Base-by-base conservation (phyloP, 2,888 invertebrate species). In the Euplagia quadripunctaria region DNA sequence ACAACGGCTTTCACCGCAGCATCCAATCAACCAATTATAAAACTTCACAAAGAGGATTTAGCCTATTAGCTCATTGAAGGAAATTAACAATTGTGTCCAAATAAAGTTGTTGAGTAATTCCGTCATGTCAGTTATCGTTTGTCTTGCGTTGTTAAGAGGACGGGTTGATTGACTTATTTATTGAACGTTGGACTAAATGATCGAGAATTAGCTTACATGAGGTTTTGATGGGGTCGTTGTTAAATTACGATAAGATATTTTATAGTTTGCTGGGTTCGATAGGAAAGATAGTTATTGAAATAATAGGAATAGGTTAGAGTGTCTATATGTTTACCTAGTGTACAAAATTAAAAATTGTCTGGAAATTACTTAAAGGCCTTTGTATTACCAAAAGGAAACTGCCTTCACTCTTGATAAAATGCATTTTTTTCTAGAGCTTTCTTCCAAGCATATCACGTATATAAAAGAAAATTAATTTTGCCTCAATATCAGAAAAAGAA, bases 31-130 rank as follows among this genome's bases (percentile, higher is more conserved):
- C 92, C 93, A 94, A 94, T 94, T 93, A 94, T 91, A 89, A 89
- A 90, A 88, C 86, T 89, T 90, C 86, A 89, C 88, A 68, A 86
- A 91, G 94, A 94, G 95, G 95, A 95, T 95, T 95, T 93, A 91
- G 90, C 85, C 95, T 93, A 95, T 95, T 95, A 95, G 93, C 88
- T 92, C 93, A 94, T 93, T 92, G 94, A 88, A 95, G 95, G 95
- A 94, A 95, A 95, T 95, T 95, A 95, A 95, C 95, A 95, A 95
- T 95, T 95, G 94, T 94, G 93, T 92, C 92, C 89, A 94, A 94
- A 95, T 95, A 94, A 92, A 93, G 93, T 93, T 92, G 93, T 93
- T 94, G 91, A 92, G 90, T 92, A 93, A 94, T 93, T 91, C 90
- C 81, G 89, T 89, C 91, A 92, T 92, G 95, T 95, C 95, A 95